Evolutionary conservation across 2,888 invertebrate species (phyloP).

Genomic region (Heliconius cydno): DNA sequence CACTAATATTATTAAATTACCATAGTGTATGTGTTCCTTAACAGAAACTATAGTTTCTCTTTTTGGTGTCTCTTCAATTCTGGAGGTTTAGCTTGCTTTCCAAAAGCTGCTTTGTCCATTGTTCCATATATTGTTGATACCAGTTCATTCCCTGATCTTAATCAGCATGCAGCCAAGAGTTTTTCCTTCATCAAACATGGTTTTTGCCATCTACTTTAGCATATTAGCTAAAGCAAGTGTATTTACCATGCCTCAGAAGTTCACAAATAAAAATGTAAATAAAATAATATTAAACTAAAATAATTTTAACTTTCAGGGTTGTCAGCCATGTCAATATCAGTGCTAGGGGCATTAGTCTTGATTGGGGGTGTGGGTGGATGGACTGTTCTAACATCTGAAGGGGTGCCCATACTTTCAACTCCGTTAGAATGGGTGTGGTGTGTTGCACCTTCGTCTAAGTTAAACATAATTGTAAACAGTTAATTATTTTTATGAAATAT

Average conservation of each 20-base stretch:
- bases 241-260: too few species aligned
- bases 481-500: not conserved
- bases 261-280: not conserved
- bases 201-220: not conserved
- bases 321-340: constrained; percentile 70
- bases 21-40: too few species aligned
- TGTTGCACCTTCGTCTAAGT: constrained; percentile 66
- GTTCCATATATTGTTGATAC: too few species aligned
- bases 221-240: not conserved
- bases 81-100: too few species aligned
- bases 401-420: constrained; percentile 67
- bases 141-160: too few species aligned
- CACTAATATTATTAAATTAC: too few species aligned
- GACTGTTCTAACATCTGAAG: constrained; percentile 75
- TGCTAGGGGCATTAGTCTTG: constrained; percentile 68
- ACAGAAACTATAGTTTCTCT: too few species aligned
- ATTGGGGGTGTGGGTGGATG: constrained; percentile 78
- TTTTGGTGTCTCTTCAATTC: too few species aligned
- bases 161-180: too few species aligned
- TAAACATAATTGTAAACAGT: constrained; percentile 65
- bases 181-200: not conserved
- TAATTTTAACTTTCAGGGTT: constrained; percentile 59
- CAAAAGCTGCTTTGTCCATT: too few species aligned
- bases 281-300: not conserved
- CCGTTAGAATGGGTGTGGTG: constrained; percentile 78